A percentile compares a stretch with the other conserved stretches of the same genome.
Evolutionary conservation across 2,113 vertebrate species (phyloP).

Genomic region (Galbula dea): DNA sequence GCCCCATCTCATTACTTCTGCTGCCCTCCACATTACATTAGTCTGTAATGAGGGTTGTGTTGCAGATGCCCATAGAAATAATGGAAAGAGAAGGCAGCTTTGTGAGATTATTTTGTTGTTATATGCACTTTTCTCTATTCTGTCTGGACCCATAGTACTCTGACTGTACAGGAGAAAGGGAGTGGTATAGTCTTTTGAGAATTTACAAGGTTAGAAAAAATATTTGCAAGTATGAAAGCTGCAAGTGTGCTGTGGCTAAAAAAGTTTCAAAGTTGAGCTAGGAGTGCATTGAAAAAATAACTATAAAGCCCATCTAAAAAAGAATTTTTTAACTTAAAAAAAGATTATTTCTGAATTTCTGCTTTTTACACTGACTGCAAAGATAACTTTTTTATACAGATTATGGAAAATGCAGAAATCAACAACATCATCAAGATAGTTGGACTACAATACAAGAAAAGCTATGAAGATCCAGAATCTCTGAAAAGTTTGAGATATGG

Average conservation of each 20-base stretch:
- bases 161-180: not conserved
- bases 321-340: too few species aligned
- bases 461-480: slow-evolving; percentile 96
- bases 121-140: not conserved
- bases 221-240: not conserved
- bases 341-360: not conserved
- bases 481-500: slow-evolving; percentile 92
- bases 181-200: not conserved
- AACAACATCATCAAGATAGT: slow-evolving; percentile 99
- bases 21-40: not conserved
- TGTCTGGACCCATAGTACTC: not conserved
- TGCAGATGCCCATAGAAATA: not conserved
- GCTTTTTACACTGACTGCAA: not conserved
- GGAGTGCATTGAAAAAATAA: not conserved
- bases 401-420: slow-evolving; percentile 99
- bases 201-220: not conserved
- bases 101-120: not conserved
- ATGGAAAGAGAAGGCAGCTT: not conserved
- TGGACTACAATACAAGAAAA: slow-evolving; percentile 97
- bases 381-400: slow-evolving; percentile 69
- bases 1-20: not conserved
- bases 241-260: not conserved
- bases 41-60: not conserved
- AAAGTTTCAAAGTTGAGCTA: not conserved
- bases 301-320: not conserved